phyloP scores from a whole-genome alignment of 2,888 invertebrate species.

The Microchrysa polita region DNA sequence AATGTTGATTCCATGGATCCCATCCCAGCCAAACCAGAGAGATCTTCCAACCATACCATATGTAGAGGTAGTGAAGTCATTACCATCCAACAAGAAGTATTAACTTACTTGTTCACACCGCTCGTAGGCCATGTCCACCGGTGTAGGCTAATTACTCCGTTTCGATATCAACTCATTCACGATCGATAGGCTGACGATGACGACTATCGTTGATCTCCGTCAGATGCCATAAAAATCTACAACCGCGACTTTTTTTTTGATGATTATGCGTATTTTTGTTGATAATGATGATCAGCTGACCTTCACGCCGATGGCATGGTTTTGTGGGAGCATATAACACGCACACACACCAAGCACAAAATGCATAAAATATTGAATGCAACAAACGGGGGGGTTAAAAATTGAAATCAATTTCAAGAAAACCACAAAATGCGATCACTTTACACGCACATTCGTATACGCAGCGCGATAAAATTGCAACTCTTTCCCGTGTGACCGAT shows the following conservation, averaged over 20 bases:
- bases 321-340: neutral
- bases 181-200: no score
- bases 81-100: neutral
- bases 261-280: neutral
- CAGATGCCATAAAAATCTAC: neutral
- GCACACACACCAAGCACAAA: constrained; percentile 26
- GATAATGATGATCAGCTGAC: constrained; percentile 20
- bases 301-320: constrained; percentile 34
- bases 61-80: no score
- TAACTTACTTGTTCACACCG: constrained; percentile 43
- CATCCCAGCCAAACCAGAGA: constrained; percentile 3
- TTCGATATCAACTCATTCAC: constrained; percentile 35
- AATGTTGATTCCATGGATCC: neutral
- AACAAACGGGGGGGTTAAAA: neutral
- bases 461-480: neutral
- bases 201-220: constrained; percentile 4
- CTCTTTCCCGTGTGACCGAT: neutral
- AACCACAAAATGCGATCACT: neutral
- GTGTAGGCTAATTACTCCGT: constrained; percentile 5
- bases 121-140: constrained; percentile 30
- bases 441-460: neutral
- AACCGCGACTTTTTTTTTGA: constrained; percentile 11
- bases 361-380: neutral
- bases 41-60: no score
- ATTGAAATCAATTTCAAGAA: constrained; percentile 15